These are phyloP conservation scores for Drosophila vallismaia DNA, from an alignment of 2,888 invertebrate genomes.

Conservation along the genomic window DNA sequence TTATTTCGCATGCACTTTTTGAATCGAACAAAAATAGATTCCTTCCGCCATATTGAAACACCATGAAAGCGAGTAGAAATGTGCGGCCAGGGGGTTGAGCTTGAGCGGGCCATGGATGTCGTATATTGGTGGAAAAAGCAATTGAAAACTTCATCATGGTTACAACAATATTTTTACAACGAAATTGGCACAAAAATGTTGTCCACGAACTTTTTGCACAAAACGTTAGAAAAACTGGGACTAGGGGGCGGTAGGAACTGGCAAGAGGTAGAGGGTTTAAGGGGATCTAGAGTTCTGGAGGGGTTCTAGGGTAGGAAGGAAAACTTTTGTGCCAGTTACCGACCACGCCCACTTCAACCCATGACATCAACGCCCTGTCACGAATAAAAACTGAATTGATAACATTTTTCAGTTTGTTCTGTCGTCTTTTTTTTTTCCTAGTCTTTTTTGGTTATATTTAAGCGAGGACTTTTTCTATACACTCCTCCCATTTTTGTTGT, in stretches of 20 bases:
- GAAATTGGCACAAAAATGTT: conserved; percentile 78
- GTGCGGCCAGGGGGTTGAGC: neutral
- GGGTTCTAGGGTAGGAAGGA: neutral
- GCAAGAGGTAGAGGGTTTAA: too few species aligned
- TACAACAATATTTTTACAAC: conserved; percentile 77
- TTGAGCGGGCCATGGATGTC: conserved; percentile 5
- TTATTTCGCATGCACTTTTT: conserved; percentile 70
- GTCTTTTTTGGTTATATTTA: conserved; percentile 12
- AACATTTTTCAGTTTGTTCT: conserved; percentile 67
- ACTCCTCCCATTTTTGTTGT: conserved; percentile 16
- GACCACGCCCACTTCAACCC: conserved; percentile 59
- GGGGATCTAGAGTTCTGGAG: neutral
- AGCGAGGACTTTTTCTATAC: conserved; percentile 27
- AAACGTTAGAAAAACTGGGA: conserved; percentile 59
- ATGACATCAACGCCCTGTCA: conserved; percentile 53
- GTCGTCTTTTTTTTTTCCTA: conserved; percentile 37
- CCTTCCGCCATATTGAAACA: conserved; percentile 55
- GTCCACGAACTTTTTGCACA: conserved; percentile 66
- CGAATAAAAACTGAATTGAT: conserved; percentile 72
- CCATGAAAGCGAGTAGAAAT: conserved; percentile 16
- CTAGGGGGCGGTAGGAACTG: neutral
- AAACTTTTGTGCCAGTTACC: conserved; percentile 51
- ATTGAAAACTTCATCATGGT: conserved; percentile 79
- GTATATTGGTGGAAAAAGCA: conserved; percentile 60
- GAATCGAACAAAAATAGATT: conserved; percentile 75